Conservation (phyloP, 1,140 invertebrate genomes). For the Brachionus calyciflorus region DNA sequence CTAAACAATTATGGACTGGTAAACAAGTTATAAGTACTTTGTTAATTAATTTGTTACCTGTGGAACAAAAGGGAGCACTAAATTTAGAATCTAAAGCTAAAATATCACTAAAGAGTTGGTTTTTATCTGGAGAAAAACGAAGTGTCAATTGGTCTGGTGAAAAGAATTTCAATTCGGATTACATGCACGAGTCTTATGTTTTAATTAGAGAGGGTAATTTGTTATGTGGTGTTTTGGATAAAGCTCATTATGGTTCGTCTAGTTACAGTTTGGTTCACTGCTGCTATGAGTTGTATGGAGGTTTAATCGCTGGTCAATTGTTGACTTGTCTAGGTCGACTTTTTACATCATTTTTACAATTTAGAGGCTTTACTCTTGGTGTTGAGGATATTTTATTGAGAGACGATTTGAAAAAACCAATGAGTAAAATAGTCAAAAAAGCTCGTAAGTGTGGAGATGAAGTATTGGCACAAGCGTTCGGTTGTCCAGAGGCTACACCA, state of each 20-base stretch:
- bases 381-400: constrained; percentile 74
- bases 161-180: constrained; percentile 21
- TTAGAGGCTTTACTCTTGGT: constrained; percentile 86
- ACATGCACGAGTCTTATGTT: constrained; percentile 82
- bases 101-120: constrained; percentile 33
- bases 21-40: constrained; percentile 73
- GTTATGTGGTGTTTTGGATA: constrained; percentile 89
- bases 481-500: constrained; percentile 65
- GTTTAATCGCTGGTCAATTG: constrained; percentile 72
- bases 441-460: constrained; percentile 65
- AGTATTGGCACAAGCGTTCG: constrained; percentile 67
- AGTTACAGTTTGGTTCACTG: constrained; percentile 87
- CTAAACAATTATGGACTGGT: constrained; percentile 84
- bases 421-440: constrained; percentile 67
- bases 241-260: constrained; percentile 90
- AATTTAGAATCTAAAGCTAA: constrained; percentile 37
- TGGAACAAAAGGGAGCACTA: constrained; percentile 68
- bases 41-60: constrained; percentile 79
- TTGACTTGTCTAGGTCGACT: constrained; percentile 84
- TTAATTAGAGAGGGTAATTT: constrained; percentile 84
- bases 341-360: constrained; percentile 84
- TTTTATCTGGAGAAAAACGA: background rate
- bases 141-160: constrained; percentile 21
- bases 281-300: constrained; percentile 91
- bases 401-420: constrained; percentile 63